Base-by-base conservation (phyloP, 2,888 invertebrate species). In the Baronia brevicornis region DNA sequence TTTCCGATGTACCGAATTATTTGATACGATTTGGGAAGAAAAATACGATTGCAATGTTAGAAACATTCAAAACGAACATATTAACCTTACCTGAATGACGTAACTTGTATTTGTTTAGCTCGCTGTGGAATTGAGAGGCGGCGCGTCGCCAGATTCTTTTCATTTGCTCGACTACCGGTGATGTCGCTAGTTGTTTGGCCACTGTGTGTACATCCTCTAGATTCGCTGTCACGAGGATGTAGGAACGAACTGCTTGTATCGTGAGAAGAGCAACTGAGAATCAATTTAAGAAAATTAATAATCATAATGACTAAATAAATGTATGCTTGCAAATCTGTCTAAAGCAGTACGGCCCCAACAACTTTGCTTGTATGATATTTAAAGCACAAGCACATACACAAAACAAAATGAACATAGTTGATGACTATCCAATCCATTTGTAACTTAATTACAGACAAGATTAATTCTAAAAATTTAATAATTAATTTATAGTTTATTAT, bases 151-250 rank as follows among this genome's bases (percentile, higher is more conserved):
- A 48, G 28, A 72, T 60, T 5, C 49, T 44, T 15, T 46, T 44
- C 12, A 72, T 11, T 39, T 70, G 57, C 1, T 48, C 41, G 0
- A 49, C 51, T 2, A 72, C 47, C 0, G 72, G 64, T 0, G 70
- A 68, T 0, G 36, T 30, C 0, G 48, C 50, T 28, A 78, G 39
- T 40, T 71, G 65, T 43, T 58, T 56, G 4, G 58, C 64, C 5
- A 77, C 46, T 1, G 57, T 43, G 3, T 68, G 57, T 0, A 78
- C 53, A 23, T 75, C 77, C 0, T 78, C 75, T 29, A 74, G 38
- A 38, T 67, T 71, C 0, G 77, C 77, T 0, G 73, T 73, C 11
- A 78, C 50, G 1, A 78, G 54, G 15, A 78, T 59, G 49, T 77
- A 77, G 3, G 58, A 49, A 18, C 61, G 42, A 1, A 41, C 44